Evolutionary conservation across 1,140 invertebrate genomes (phyloP).

Genomic region (Euschistus heros): DNA sequence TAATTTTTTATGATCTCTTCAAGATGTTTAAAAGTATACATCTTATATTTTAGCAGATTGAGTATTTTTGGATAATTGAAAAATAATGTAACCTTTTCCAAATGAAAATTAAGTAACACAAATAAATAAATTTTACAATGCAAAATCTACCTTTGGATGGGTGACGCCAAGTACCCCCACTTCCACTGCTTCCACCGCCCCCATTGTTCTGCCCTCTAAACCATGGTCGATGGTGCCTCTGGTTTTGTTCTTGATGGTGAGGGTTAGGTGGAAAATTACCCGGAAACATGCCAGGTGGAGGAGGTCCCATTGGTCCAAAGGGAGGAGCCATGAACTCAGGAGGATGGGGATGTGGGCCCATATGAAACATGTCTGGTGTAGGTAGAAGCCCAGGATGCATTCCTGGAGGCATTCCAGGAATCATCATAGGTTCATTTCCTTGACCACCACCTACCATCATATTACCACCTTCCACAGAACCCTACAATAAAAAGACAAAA

Average conservation of each 20-base stretch:
- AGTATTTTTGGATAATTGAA: not conserved
- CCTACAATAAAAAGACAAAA: not conserved
- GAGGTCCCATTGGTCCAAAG: not conserved
- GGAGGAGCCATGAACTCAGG: not conserved
- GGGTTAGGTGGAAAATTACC: not conserved
- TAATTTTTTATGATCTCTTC: not conserved
- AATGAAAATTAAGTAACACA: not conserved
- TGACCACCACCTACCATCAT: slow-evolving; percentile 6
- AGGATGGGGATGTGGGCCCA: slow-evolving; percentile 13
- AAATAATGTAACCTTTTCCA: not conserved
- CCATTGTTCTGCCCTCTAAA: slow-evolving; percentile 14
- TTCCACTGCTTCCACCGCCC: slow-evolving; percentile 10
- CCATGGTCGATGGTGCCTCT: slow-evolving; percentile 19
- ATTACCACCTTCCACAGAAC: not conserved
- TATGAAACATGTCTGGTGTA: slow-evolving; percentile 20
- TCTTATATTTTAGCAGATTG: not conserved
- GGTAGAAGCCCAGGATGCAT: slow-evolving; percentile 24
- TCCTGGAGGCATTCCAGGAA: slow-evolving; percentile 8
- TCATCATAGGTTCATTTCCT: slow-evolving; percentile 7
- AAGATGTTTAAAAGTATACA: not conserved
- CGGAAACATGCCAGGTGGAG: slow-evolving; percentile 2
- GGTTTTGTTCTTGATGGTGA: slow-evolving; percentile 13
- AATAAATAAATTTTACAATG: not conserved
- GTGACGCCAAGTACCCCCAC: slow-evolving; percentile 22
- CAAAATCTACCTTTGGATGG: slow-evolving; percentile 1